These are phyloP conservation scores for Chromis chromis DNA, from an alignment of 2,797 vertebrate species.

Conservation along the genomic window DNA sequence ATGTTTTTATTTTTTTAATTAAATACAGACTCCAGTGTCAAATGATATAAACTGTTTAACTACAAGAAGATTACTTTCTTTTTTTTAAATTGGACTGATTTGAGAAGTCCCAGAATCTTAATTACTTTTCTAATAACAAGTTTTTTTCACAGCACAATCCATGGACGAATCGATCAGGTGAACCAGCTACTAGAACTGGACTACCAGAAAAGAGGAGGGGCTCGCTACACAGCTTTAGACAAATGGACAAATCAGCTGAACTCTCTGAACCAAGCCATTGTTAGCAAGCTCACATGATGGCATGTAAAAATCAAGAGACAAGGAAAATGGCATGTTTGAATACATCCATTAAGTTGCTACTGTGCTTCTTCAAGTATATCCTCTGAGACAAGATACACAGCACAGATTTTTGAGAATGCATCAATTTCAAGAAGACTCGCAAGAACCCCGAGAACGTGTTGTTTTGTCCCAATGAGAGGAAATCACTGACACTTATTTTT, in stretches of 20 bases:
- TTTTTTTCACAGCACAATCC: conserved; percentile 90
- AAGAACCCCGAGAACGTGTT: conserved; percentile 61
- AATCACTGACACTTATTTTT: conserved; percentile 71
- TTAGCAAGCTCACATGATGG: conserved; percentile 97
- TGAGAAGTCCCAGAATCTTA: background rate
- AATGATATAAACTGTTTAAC: background rate
- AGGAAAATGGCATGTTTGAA: conserved; percentile 78
- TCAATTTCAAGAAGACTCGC: conserved; percentile 66
- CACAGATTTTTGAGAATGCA: conserved; percentile 88
- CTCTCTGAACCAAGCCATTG: conserved; percentile 98
- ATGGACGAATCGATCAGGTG: conserved; percentile 99
- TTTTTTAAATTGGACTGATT: background rate
- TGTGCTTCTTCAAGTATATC: conserved; percentile 75
- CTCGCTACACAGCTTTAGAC: conserved; percentile 98
- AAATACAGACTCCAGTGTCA: background rate
- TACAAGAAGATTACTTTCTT: background rate
- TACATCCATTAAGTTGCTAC: conserved; percentile 78
- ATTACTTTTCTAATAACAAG: background rate
- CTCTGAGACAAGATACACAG: conserved; percentile 68
- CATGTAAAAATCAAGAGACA: conserved; percentile 84
- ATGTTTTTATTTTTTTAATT: background rate
- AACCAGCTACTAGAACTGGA: conserved; percentile 99
- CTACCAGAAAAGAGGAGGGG: conserved; percentile 99
- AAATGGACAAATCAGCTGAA: conserved; percentile 99
- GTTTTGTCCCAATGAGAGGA: conserved; percentile 67